Evolutionary conservation across 2,888 invertebrate genomes (phyloP).

Genomic region (Deilephila porcellus): DNA sequence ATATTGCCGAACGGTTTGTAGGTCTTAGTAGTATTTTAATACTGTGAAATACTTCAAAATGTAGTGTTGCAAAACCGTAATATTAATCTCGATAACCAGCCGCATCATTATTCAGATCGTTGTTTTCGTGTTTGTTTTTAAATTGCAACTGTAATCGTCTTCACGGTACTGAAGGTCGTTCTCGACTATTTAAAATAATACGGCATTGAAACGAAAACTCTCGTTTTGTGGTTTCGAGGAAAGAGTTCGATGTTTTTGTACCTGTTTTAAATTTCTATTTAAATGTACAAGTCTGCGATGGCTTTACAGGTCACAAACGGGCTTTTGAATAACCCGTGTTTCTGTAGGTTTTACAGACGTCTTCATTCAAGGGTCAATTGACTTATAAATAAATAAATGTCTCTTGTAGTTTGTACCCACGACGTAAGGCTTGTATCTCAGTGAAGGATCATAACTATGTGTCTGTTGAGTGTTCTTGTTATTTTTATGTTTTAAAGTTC

Average conservation of each 20-base stretch:
- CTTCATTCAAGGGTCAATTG: too few species aligned
- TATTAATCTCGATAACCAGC: background rate
- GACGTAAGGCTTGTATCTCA: too few species aligned
- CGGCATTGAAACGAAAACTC: background rate
- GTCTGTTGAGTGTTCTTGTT: too few species aligned
- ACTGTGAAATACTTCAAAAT: background rate
- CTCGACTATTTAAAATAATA: background rate
- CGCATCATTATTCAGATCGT: background rate
- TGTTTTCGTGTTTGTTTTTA: background rate
- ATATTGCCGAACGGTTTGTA: background rate
- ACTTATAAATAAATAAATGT: too few species aligned
- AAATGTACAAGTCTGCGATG: background rate
- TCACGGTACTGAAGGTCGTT: background rate
- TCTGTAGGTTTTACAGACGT: too few species aligned
- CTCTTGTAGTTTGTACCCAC: too few species aligned
- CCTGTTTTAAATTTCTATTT: background rate
- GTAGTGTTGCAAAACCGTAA: background rate
- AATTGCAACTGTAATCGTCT: slow-evolving; percentile 17
- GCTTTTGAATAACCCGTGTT: too few species aligned
- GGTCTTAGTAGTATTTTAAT: background rate
- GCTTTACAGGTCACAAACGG: too few species aligned
- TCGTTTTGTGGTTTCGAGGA: background rate
- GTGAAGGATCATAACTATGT: too few species aligned
- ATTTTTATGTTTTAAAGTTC: too few species aligned
- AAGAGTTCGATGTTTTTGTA: background rate